Evolutionary conservation across 1,140 invertebrate genomes (phyloP), one percentile per base, ranked within the genome.

Genomic region (Gonatopus flavifemur): DNA sequence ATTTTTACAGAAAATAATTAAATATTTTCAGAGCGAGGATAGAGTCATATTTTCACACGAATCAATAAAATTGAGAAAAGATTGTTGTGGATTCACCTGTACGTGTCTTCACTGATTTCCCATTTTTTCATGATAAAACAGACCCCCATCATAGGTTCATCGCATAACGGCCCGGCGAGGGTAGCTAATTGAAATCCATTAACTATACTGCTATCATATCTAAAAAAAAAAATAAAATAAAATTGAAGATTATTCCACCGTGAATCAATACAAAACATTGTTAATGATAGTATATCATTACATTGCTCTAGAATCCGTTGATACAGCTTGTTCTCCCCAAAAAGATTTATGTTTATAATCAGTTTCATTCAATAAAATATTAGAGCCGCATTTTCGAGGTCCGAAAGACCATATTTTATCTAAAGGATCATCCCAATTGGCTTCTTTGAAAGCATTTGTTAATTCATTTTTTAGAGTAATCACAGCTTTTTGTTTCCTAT

Each of bases 131-230:
- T 81, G 52, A 93, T 80, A 75, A 97, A 96, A 46, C 87, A 91
- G 1, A 98, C 91, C 1, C 95, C 95, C 81, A 89, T 90, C 89
- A 98, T 91, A 13, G 94, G 93, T 67, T 98, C 96, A 70, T 98
- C 93, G 78, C 96, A 98, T 15, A 98, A 69, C 3, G 94, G 93
- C 3, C 96, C 96, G 36, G 90, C 85, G 12, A 89, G 73, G 2
- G 91, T 89, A 0, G 93, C 93, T 65, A 98, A 72, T 82, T 98
- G 93, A 75, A 98, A 99, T 2, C 96, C 96, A 80, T 90, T 95
- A 2, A 98, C 81, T 68, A 98, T 86, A 74, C 87, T 91, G 67
- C 82, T 87, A 62, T 88, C 88, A 66, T 84, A 91, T 64, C 74
- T 76, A 44, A 62, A 48, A 15, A 43, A 18, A 55, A 9, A 78